Evolutionary conservation across 2,797 vertebrate species (phyloP).

Genomic region (Dendrocincla tyrannina): DNA sequence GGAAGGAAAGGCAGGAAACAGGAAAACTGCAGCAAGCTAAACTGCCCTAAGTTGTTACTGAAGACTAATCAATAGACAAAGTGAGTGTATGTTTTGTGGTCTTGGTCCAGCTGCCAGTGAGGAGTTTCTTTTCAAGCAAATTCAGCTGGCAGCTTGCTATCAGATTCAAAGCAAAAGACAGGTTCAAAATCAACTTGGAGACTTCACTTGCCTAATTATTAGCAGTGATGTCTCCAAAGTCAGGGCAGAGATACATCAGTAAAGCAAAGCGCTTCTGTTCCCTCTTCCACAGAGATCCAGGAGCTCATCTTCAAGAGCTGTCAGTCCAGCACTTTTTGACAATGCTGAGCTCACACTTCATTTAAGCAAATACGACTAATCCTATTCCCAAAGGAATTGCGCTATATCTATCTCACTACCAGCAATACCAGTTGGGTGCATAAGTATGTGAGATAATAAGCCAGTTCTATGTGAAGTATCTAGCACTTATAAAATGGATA

Average conservation of each 20-base stretch:
- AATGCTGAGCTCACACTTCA: conserved; percentile 13
- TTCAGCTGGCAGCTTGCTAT: not conserved
- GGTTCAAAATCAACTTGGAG: not conserved
- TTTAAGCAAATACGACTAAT: conserved; percentile 30
- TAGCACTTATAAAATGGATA: not conserved
- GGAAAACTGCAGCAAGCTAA: not conserved
- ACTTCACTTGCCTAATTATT: not conserved
- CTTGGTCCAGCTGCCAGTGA: not conserved
- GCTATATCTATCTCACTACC: not conserved
- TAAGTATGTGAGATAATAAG: not conserved
- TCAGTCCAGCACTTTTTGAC: not conserved
- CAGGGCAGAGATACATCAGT: not conserved
- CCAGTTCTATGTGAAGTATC: not conserved
- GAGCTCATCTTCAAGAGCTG: not conserved
- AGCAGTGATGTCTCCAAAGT: not conserved
- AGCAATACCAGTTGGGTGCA: not conserved
- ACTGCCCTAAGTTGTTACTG: not conserved
- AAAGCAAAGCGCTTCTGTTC: conserved; percentile 7
- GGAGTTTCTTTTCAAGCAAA: not conserved
- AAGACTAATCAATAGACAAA: not conserved
- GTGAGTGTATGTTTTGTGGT: not conserved
- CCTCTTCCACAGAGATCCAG: not conserved
- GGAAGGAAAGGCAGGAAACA: not conserved
- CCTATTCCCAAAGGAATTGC: not conserved
- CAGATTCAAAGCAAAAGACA: not conserved